Conservation (phyloP, 2,797 vertebrate species). For the Amblyraja radiata region DNA sequence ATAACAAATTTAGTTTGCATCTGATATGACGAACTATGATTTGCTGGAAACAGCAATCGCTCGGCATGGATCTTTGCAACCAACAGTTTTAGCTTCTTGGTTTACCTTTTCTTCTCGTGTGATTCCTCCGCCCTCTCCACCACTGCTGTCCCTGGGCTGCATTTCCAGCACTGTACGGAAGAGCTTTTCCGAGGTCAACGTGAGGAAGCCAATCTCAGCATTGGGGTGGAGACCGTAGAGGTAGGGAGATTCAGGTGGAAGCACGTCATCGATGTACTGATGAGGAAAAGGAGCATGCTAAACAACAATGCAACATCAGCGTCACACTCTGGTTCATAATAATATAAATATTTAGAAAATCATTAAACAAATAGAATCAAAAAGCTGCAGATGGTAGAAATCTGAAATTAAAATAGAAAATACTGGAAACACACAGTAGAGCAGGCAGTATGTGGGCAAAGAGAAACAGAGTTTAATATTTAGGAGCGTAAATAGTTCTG, state of each 20-base stretch:
- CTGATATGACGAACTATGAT: not conserved
- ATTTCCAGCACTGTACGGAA: conserved; percentile 79
- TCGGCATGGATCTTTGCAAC: not conserved
- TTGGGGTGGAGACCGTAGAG: conserved; percentile 91
- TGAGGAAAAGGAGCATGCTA: conserved; percentile 25
- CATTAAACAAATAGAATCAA: no score
- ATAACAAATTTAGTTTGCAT: not conserved
- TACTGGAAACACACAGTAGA: no score
- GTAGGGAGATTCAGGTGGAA: conserved; percentile 81
- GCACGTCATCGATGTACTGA: conserved; percentile 76
- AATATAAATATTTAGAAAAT: no score
- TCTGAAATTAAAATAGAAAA: no score
- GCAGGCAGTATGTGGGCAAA: no score
- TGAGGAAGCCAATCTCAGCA: conserved; percentile 86
- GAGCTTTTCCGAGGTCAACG: conserved; percentile 81
- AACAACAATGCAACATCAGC: no score
- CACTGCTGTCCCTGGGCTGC: conserved; percentile 69
- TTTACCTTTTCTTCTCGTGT: conserved; percentile 75
- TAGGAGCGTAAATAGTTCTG: no score
- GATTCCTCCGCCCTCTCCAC: conserved; percentile 52
- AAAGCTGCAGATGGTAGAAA: no score
- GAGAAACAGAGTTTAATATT: no score
- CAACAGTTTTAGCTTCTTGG: not conserved
- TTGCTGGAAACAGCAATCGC: not conserved
- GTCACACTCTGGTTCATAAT: not conserved